Evolutionary conservation across 2,797 vertebrate species (phyloP).

Genomic region (Adrianichthys oophorus): DNA sequence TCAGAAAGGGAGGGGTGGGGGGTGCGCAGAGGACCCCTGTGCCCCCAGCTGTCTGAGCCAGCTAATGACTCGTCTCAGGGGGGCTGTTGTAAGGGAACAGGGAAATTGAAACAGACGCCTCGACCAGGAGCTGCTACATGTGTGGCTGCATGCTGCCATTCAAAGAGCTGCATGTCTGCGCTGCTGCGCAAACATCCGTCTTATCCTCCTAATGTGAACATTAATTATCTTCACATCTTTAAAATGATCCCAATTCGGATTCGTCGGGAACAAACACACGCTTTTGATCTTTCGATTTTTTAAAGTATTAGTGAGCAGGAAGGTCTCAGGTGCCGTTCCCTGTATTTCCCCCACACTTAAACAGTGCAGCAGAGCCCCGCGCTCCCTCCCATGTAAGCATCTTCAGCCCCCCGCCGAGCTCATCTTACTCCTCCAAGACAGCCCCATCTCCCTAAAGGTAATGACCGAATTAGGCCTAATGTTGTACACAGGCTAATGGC

Average conservation of each 20-base stretch:
- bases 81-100: slow-evolving; percentile 83
- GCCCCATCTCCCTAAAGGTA: slow-evolving; percentile 82
- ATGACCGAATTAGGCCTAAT: slow-evolving; percentile 87
- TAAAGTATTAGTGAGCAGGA: too few species aligned
- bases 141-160: slow-evolving; percentile 78
- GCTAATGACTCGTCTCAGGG: slow-evolving; percentile 86
- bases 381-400: slow-evolving; percentile 58
- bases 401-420: slow-evolving; percentile 76
- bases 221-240: too few species aligned
- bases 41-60: slow-evolving; percentile 87
- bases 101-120: slow-evolving; percentile 88
- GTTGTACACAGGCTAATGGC: slow-evolving; percentile 86
- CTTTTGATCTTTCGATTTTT: too few species aligned
- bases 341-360: slow-evolving; percentile 44
- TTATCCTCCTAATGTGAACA: slow-evolving; percentile 48
- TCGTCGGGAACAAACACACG: slow-evolving; percentile 4
- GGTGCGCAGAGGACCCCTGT: slow-evolving; percentile 75
- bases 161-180: slow-evolving; percentile 55
- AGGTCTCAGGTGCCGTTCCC: slow-evolving; percentile 53
- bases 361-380: slow-evolving; percentile 40
- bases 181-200: slow-evolving; percentile 34
- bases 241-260: too few species aligned
- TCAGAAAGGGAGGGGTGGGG: slow-evolving; percentile 39
- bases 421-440: slow-evolving; percentile 78
- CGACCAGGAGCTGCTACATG: slow-evolving; percentile 75